Base-by-base conservation (phyloP, 2,797 vertebrate species). In the Gephyroberyx darwinii region DNA sequence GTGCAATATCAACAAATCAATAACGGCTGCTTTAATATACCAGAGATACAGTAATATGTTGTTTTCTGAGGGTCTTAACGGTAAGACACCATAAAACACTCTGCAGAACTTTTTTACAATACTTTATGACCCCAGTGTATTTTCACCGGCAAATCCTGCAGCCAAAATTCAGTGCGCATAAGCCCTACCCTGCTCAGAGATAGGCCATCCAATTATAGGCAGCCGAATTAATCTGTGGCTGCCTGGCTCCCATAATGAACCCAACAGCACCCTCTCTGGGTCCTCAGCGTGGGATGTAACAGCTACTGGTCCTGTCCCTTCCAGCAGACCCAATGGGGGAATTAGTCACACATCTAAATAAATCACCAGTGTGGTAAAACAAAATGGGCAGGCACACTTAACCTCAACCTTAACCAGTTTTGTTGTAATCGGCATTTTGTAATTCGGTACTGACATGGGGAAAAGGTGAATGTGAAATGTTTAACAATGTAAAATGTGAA, bases 211-310 rank as follows among this genome's bases (percentile, higher is more conserved):
- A 90, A 90, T 91, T 88, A 90, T 74, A 84, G 78, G 66, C 69
- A 64, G 77, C 75, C 71, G 82, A 85, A 88, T 88, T 82, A 86
- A 89, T 91, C 84, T 86, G 87, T 59, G 63, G 77, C 66, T 22
- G 67, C 69, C 79, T 65, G 74, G 77, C 77, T 90, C 83, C 79
- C 69, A 84, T 85, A 88, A 86, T 84, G 88, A 86, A 89, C 90
- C 86, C 87, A 90, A 91, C 82, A 92, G 91, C 89, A 80, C 90
- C 92, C 86, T 91, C 90, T 91, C 84, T 81, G 89, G 91, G 87
- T 73, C 69, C 82, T 73, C 4, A 26, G 30, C 33, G 58, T 58
- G 81, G 76, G 78, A 82, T 74, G 72, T 39, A 50, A 65, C 50
- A 74, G 77, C 4, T 33, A 62, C 71, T 76, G 52, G 60, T 55